These are phyloP conservation scores for Thryonomys swinderianus DNA, from an alignment of 2,113 vertebrate species.

Conservation along the genomic window DNA sequence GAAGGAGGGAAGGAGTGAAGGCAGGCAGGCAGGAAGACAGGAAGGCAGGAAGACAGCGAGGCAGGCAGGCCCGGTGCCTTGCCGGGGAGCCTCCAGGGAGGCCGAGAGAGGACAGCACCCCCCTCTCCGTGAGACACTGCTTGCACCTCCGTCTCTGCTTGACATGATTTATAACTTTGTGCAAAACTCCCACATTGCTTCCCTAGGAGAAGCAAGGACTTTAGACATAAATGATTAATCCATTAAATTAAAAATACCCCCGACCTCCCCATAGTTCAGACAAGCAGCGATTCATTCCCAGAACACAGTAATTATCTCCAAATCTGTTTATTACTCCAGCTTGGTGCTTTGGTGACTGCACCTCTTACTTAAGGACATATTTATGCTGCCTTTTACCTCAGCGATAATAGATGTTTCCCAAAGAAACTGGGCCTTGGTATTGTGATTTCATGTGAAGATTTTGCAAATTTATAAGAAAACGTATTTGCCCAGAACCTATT, in stretches of 20 bases:
- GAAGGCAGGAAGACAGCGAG: too few relatives aligned
- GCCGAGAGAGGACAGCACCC: background rate
- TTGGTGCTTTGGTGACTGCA: background rate
- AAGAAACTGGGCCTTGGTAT: background rate
- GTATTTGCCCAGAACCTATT: slow-evolving; percentile 25
- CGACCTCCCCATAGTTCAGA: slow-evolving; percentile 50
- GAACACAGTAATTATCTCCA: slow-evolving; percentile 47
- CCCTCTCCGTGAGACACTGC: background rate
- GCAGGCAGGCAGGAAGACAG: too few relatives aligned
- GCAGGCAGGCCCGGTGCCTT: background rate
- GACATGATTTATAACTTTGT: slow-evolving; percentile 69
- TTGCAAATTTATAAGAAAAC: slow-evolving; percentile 20
- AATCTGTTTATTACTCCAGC: slow-evolving; percentile 45
- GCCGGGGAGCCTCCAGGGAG: background rate
- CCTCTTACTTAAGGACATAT: slow-evolving; percentile 19
- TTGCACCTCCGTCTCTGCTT: background rate
- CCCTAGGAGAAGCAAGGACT: slow-evolving; percentile 55
- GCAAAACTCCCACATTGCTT: slow-evolving; percentile 35
- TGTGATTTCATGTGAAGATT: background rate
- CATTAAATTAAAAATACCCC: slow-evolving; percentile 72
- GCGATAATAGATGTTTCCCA: background rate
- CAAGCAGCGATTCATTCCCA: slow-evolving; percentile 14
- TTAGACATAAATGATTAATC: slow-evolving; percentile 76
- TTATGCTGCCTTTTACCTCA: background rate
- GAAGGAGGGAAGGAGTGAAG: too few relatives aligned